Percentiles rank a stretch among this genome's conserved stretches.
These are phyloP conservation scores for Melanostoma mellinum DNA, from an alignment of 2,888 invertebrate species.

Conservation along the genomic window DNA sequence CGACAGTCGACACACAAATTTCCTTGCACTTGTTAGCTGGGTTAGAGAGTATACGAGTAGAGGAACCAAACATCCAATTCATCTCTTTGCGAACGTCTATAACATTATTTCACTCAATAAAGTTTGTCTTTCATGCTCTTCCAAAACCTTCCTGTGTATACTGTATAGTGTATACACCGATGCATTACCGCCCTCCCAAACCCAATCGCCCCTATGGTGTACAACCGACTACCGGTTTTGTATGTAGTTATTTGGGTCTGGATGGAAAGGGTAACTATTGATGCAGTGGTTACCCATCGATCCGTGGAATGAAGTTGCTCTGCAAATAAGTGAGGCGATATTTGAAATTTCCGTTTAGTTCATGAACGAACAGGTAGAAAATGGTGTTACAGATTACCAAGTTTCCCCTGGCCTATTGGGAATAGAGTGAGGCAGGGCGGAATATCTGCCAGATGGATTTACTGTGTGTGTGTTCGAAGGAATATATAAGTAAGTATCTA, in stretches of 20 bases:
- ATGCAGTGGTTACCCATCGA: slow-evolving; percentile 62
- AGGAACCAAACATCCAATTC: slow-evolving; percentile 35
- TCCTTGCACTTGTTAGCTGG: slow-evolving; percentile 29
- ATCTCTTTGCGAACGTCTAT: slow-evolving; percentile 48
- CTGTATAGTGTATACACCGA: background rate
- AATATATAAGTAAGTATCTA: slow-evolving; percentile 11
- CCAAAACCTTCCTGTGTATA: background rate
- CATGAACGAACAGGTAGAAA: slow-evolving; percentile 51
- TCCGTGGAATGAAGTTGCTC: slow-evolving; percentile 48
- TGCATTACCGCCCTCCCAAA: no score
- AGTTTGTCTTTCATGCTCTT: slow-evolving; percentile 37
- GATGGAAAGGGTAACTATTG: slow-evolving; percentile 42
- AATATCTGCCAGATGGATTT: slow-evolving; percentile 44
- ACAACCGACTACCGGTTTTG: no score
- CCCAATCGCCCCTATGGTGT: no score
- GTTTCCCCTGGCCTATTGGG: slow-evolving; percentile 16
- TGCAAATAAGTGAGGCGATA: slow-evolving; percentile 57
- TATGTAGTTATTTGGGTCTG: background rate
- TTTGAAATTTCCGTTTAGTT: slow-evolving; percentile 53
- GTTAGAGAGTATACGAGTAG: slow-evolving; percentile 13
- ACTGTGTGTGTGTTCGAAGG: background rate
- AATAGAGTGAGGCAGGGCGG: background rate
- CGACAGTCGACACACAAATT: slow-evolving; percentile 14
- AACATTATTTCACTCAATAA: slow-evolving; percentile 54
- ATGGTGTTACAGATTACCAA: slow-evolving; percentile 51